These are phyloP conservation scores for Thaumetopoea pityocampa DNA, from an alignment of 1,140 invertebrate species.

Conservation along the genomic window DNA sequence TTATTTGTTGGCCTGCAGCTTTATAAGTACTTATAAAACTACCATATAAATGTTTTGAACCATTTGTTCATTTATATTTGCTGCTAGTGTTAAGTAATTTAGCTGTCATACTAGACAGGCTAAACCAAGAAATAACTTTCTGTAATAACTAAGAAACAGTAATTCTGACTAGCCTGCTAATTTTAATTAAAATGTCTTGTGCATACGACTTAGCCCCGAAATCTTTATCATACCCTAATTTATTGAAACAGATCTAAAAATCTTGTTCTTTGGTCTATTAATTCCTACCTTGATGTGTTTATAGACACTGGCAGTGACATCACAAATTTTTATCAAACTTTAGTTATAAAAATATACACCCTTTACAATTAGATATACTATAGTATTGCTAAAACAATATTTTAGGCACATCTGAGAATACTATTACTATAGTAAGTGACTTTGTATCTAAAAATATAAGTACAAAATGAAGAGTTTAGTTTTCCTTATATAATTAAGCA, in stretches of 20 bases:
- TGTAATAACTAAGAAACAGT: too few species aligned
- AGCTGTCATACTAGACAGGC: too few species aligned
- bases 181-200: too few species aligned
- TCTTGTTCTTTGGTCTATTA: conserved; percentile 8
- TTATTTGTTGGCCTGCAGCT: too few species aligned
- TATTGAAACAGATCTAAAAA: conserved; percentile 19
- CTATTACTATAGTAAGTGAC: conserved; percentile 40
- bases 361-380: conserved; percentile 28
- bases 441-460: conserved; percentile 54
- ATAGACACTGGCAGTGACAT: conserved; percentile 12
- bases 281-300: conserved; percentile 3
- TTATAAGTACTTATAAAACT: too few species aligned
- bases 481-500: conserved; percentile 40
- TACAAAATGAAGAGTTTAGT: conserved; percentile 66
- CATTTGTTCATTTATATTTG: too few species aligned
- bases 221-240: too few species aligned
- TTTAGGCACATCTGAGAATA: conserved; percentile 68
- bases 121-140: too few species aligned
- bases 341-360: conserved; percentile 14
- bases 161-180: too few species aligned
- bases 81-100: too few species aligned
- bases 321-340: conserved; percentile 14
- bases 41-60: too few species aligned
- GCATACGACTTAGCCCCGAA: too few species aligned
- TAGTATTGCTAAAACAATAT: conserved; percentile 54